A percentile compares a stretch with the other conserved stretches of the same genome.
phyloP scores from a whole-genome alignment of 2,113 vertebrate genomes.

The Otis tarda region DNA sequence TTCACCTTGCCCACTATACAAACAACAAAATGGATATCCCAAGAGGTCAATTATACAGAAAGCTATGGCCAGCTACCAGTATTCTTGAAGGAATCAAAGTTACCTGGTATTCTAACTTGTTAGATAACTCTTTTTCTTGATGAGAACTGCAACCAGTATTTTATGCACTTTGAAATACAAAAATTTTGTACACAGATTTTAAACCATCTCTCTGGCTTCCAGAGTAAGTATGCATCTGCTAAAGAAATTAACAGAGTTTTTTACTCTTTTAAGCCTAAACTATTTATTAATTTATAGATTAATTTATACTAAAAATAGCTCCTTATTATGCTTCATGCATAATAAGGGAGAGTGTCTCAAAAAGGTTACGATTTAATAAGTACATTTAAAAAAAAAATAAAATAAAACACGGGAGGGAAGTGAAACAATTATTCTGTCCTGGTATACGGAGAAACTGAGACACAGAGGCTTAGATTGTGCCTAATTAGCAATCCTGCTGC shows the following conservation, averaged over 20 bases:
- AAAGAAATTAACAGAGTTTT: neutral
- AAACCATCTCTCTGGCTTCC: neutral
- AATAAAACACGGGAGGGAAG: conserved; percentile 16
- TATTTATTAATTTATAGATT: neutral
- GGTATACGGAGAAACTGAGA: neutral
- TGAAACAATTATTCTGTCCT: conserved; percentile 34
- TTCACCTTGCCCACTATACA: neutral
- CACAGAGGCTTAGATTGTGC: neutral
- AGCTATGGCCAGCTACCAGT: neutral
- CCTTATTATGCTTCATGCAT: neutral
- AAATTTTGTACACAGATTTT: neutral
- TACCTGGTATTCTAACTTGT: neutral
- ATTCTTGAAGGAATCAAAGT: neutral
- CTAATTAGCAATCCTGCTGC: conserved; percentile 45
- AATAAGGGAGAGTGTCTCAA: conserved; percentile 34
- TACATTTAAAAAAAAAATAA: conserved; percentile 27
- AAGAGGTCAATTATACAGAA: neutral
- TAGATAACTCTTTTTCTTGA: neutral
- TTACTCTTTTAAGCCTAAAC: neutral
- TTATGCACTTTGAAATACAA: neutral
- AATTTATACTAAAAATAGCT: conserved; percentile 28
- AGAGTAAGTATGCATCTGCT: neutral
- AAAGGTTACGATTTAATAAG: conserved; percentile 63
- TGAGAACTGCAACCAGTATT: neutral
- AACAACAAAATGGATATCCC: neutral